A percentile compares a stretch with the other conserved stretches of the same genome.
Evolutionary conservation across 2,113 vertebrate genomes (phyloP).

Genomic region (Notarius quadriscutis): DNA sequence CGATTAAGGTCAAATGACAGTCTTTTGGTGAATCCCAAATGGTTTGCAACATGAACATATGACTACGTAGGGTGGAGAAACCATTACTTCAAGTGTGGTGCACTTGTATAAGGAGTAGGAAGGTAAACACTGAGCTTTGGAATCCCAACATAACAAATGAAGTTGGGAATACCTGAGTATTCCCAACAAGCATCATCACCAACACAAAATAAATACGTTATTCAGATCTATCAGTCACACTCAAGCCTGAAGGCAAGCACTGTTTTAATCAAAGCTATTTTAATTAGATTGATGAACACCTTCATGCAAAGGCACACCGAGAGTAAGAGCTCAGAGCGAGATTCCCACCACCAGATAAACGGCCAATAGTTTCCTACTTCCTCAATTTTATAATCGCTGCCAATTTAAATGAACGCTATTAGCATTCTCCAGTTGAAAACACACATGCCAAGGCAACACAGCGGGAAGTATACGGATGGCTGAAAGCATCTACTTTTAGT

Average conservation of each 20-base stretch:
- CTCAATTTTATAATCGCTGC: not conserved
- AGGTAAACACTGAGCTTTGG: not conserved
- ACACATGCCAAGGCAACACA: not conserved
- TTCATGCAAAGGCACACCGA: not conserved
- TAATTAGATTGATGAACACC: slow-evolving; percentile 23
- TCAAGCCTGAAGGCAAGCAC: not conserved
- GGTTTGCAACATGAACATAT: not conserved
- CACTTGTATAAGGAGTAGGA: not conserved
- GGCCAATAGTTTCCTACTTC: not conserved
- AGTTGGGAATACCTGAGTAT: not conserved
- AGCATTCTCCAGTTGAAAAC: not conserved
- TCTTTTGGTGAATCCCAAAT: not conserved
- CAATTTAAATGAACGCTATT: not conserved
- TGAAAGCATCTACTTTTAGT: not conserved
- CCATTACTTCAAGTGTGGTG: not conserved
- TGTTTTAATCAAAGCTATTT: not conserved
- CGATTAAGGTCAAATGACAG: not conserved
- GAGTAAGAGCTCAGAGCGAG: not conserved
- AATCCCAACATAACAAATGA: not conserved
- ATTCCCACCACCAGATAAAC: not conserved
- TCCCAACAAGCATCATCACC: not conserved
- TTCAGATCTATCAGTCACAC: not conserved
- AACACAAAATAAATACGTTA: not conserved
- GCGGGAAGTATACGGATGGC: not conserved
- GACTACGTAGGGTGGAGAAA: not conserved